phyloP scores from a whole-genome alignment of 2,113 vertebrate genomes.

The Struthio camelus region DNA sequence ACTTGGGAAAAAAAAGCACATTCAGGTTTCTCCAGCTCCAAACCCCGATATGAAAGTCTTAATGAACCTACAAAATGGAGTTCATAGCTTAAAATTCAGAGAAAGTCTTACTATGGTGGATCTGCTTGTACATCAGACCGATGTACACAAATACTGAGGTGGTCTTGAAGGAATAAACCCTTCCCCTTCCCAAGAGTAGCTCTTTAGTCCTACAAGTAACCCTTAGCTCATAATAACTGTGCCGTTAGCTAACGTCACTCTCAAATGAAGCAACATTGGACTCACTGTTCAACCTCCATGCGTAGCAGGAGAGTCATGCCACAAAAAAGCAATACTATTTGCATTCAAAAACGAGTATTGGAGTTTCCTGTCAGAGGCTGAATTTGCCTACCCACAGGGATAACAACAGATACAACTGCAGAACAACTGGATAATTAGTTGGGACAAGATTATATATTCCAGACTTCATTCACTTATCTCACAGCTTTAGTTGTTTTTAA shows the following conservation, averaged over 20 bases:
- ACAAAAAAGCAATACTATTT: not conserved
- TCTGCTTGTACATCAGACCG: not conserved
- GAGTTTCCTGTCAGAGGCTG: not conserved
- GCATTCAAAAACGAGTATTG: not conserved
- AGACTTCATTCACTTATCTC: conserved; percentile 40
- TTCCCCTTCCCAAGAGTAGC: not conserved
- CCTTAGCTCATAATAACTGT: not conserved
- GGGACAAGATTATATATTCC: not conserved
- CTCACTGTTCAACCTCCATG: not conserved
- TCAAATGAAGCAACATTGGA: not conserved
- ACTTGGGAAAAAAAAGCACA: not conserved
- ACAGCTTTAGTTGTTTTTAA: not conserved
- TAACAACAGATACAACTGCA: conserved; percentile 9
- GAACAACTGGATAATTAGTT: conserved; percentile 29
- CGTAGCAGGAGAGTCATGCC: not conserved
- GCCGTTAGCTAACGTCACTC: not conserved
- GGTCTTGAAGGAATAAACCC: not conserved
- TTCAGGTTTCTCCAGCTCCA: not conserved
- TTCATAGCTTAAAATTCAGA: not conserved
- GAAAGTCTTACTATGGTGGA: not conserved
- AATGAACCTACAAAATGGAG: not conserved
- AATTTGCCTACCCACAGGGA: not conserved
- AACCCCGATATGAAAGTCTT: not conserved
- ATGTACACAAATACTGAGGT: not conserved
- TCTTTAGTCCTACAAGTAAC: not conserved